These are phyloP conservation scores for Platypus cylindrus DNA, from an alignment of 2,888 invertebrate genomes.

Conservation along the genomic window DNA sequence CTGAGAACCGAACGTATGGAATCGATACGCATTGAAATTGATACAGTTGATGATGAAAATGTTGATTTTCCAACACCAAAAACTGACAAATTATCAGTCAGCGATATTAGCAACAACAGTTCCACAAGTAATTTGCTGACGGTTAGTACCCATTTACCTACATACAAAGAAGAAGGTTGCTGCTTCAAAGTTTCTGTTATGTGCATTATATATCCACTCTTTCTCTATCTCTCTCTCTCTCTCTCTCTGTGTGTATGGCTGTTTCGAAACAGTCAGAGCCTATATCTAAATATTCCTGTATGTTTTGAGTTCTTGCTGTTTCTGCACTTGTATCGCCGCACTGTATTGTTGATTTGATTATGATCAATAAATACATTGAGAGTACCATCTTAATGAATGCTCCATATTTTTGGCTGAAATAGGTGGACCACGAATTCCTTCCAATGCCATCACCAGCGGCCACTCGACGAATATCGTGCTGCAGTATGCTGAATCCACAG, in stretches of 20 bases:
- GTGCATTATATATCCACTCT: constrained; percentile 8
- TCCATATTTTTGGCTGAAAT: constrained; percentile 6
- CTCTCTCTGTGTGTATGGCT: background rate
- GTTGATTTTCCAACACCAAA: constrained; percentile 27
- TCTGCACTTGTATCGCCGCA: too few species aligned
- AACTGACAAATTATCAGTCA: constrained; percentile 28
- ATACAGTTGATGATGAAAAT: constrained; percentile 28
- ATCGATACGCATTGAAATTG: constrained; percentile 28
- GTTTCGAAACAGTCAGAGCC: too few species aligned
- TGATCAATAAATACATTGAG: too few species aligned
- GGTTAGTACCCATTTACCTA: constrained; percentile 10
- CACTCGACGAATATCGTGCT: constrained; percentile 80
- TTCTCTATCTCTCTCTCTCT: background rate
- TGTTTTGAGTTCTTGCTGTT: too few species aligned
- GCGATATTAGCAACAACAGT: constrained; percentile 33
- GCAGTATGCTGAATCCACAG: constrained; percentile 70
- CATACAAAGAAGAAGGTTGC: background rate
- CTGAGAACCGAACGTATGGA: constrained; percentile 27
- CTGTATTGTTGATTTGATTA: too few species aligned
- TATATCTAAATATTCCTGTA: too few species aligned
- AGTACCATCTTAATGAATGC: too few species aligned
- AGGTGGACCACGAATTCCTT: constrained; percentile 12
- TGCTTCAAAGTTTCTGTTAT: constrained; percentile 6
- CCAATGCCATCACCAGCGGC: constrained; percentile 55
- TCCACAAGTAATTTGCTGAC: constrained; percentile 48